These are phyloP conservation scores for Netelia fuscicornis DNA, from an alignment of 2,888 invertebrate genomes.

Conservation along the genomic window DNA sequence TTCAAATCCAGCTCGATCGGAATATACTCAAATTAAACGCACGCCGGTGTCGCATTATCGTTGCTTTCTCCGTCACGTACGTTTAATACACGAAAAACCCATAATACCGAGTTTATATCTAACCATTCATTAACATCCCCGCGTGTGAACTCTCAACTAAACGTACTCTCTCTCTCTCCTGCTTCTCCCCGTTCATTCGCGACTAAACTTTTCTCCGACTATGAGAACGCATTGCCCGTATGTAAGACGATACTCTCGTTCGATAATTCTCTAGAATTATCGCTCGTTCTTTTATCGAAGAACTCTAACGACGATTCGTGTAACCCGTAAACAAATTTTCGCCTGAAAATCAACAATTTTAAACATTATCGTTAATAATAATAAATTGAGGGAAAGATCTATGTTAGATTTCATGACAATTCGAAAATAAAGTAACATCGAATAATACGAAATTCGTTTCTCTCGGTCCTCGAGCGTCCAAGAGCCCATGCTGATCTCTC, in stretches of 20 bases:
- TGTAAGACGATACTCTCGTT: slow-evolving; percentile 59
- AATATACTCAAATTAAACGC: slow-evolving; percentile 83
- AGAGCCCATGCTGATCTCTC: slow-evolving; percentile 74
- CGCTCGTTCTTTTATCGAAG: background rate
- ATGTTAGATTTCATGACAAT: too few relatives aligned
- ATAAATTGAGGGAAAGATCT: too few relatives aligned
- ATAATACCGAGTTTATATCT: slow-evolving; percentile 83
- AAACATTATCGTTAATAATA: too few relatives aligned
- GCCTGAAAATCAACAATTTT: too few relatives aligned
- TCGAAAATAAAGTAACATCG: background rate
- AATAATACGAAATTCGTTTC: slow-evolving; percentile 37
- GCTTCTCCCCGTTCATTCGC: background rate
- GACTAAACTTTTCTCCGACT: slow-evolving; percentile 5
- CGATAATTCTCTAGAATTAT: slow-evolving; percentile 33
- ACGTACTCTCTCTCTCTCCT: slow-evolving; percentile 2
- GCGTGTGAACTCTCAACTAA: slow-evolving; percentile 79
- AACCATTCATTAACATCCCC: slow-evolving; percentile 83
- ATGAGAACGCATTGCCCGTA: slow-evolving; percentile 1
- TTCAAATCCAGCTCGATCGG: slow-evolving; percentile 78
- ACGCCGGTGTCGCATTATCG: slow-evolving; percentile 81
- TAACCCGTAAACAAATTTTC: too few relatives aligned
- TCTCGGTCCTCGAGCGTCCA: slow-evolving; percentile 78
- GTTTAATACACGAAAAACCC: slow-evolving; percentile 53
- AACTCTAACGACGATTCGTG: too few relatives aligned
- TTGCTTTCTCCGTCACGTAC: slow-evolving; percentile 51